These are phyloP conservation scores for Hylaeus volcanicus DNA, from an alignment of 1,140 invertebrate species.

Conservation along the genomic window DNA sequence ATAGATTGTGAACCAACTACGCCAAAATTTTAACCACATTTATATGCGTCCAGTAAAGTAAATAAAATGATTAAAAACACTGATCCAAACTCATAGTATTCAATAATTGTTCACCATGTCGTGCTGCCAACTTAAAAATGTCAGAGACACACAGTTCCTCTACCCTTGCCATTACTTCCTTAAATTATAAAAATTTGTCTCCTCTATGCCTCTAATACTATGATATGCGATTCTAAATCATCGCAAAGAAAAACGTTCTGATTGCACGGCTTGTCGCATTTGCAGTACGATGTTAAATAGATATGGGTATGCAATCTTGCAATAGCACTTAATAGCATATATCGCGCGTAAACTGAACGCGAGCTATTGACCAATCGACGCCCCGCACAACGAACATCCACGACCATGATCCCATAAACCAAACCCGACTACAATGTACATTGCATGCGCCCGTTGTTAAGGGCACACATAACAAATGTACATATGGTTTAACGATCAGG, in stretches of 20 bases:
- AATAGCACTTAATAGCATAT: slow-evolving; percentile 6
- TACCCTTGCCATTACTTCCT: no score
- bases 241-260: not conserved
- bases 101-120: no score
- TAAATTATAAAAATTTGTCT: no score
- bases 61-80: no score
- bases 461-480: slow-evolving; percentile 36
- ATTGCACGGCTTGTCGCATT: not conserved
- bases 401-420: slow-evolving; percentile 29
- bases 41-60: no score
- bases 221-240: not conserved
- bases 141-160: no score
- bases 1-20: no score
- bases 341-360: slow-evolving; percentile 15
- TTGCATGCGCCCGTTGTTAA: slow-evolving; percentile 37
- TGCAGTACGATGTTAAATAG: not conserved
- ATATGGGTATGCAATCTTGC: slow-evolving; percentile 7
- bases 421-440: slow-evolving; percentile 12
- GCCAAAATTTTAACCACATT: no score
- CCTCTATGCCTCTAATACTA: no score
- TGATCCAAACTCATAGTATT: no score
- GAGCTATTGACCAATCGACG: slow-evolving; percentile 29
- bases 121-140: no score
- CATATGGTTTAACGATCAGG: slow-evolving; percentile 33
- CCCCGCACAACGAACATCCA: slow-evolving; percentile 16